Percentiles rank a stretch among this genome's conserved stretches.
These are phyloP conservation scores for Bombyx mandarina DNA, from an alignment of 1,140 invertebrate genomes.

Conservation along the genomic window DNA sequence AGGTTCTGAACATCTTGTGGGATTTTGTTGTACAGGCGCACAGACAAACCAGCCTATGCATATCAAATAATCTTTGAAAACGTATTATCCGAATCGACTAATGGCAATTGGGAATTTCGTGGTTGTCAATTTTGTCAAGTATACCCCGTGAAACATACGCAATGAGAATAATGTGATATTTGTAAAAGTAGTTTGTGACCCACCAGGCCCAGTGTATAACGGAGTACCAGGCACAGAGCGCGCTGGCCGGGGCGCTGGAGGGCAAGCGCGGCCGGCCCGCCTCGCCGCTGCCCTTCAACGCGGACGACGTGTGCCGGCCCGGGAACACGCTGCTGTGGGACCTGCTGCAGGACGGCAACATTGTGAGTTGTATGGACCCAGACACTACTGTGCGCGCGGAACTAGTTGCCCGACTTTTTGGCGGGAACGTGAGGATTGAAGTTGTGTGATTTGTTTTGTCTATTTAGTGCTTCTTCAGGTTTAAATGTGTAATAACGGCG, in stretches of 20 bases:
- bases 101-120: neutral
- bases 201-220: constrained; percentile 57
- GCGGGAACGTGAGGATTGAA: no score
- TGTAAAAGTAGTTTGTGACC: neutral
- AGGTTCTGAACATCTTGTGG: no score
- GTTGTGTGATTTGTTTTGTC: no score
- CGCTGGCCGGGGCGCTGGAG: constrained; percentile 16
- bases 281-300: constrained; percentile 56
- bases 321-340: constrained; percentile 95
- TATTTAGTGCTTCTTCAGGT: no score
- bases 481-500: no score
- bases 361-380: constrained; percentile 74
- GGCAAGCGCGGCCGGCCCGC: constrained; percentile 24
- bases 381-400: no score
- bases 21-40: no score
- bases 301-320: constrained; percentile 87
- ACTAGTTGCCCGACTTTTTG: no score
- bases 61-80: no score
- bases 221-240: constrained; percentile 35
- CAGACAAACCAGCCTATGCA: no score
- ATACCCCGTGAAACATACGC: neutral
- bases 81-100: no score
- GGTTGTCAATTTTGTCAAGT: no score
- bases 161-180: neutral
- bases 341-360: constrained; percentile 91